Conservation (phyloP, 2,888 invertebrate genomes). For the Sinotaia quadrata region DNA sequence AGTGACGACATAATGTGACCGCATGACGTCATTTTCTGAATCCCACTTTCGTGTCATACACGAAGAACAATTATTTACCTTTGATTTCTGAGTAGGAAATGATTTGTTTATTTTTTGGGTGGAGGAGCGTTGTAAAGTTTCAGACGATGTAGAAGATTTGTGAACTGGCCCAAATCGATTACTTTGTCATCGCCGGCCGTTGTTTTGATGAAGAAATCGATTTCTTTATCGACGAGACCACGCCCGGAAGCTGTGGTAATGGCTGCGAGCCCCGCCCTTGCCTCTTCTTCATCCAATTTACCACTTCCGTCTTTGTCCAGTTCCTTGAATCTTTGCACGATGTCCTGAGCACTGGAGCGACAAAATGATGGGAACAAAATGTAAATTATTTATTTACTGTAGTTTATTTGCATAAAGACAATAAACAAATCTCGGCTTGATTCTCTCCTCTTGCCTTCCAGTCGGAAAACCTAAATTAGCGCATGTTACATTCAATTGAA, state of each 20-base stretch:
- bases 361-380: conserved; percentile 3
- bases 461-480: no score
- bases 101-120: conserved; percentile 36
- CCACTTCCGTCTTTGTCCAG: conserved; percentile 67
- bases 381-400: no score
- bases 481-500: no score
- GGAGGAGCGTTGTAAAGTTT: conserved; percentile 65
- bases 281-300: conserved; percentile 65
- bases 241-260: conserved; percentile 63
- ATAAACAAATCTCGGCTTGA: no score
- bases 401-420: no score
- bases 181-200: conserved; percentile 62
- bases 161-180: conserved; percentile 67
- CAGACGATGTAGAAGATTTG: conserved; percentile 62
- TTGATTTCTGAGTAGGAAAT: neutral
- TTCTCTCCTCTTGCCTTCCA: no score
- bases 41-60: no score
- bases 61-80: neutral
- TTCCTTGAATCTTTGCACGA: conserved; percentile 65
- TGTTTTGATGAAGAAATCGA: conserved; percentile 69
- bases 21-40: no score
- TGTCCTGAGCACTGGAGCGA: conserved; percentile 60
- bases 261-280: conserved; percentile 55
- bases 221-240: conserved; percentile 62
- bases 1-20: no score